phyloP scores from a whole-genome alignment of 2,113 vertebrate species.

The Mastomys natalensis region DNA sequence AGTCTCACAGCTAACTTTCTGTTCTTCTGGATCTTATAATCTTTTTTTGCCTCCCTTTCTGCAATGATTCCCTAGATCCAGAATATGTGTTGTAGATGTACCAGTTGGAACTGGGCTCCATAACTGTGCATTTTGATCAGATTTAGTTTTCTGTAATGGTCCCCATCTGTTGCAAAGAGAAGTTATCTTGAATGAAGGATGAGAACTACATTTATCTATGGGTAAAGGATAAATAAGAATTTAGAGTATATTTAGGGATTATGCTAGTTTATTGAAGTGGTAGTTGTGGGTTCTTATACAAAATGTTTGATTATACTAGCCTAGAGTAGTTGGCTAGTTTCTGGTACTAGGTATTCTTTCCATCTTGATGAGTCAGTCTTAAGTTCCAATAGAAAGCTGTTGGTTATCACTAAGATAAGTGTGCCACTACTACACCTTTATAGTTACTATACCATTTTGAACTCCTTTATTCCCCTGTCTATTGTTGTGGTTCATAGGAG shows the following conservation, averaged over 20 bases:
- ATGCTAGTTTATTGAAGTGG: neutral
- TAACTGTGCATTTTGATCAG: neutral
- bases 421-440: neutral
- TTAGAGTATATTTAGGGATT: neutral
- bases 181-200: neutral
- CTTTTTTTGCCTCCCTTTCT: neutral
- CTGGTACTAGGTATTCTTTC: neutral
- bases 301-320: neutral
- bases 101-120: neutral
- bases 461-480: too few species aligned
- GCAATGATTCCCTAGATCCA: too few species aligned
- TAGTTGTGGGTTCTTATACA: neutral
- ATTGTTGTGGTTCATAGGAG: neutral
- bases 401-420: neutral
- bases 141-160: neutral
- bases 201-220: neutral
- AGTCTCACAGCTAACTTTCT: neutral
- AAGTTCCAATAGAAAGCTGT: neutral
- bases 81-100: neutral
- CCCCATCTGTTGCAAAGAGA: neutral
- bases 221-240: neutral
- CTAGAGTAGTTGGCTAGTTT: neutral
- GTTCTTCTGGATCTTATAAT: neutral
- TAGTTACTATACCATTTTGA: neutral
- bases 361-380: neutral